A percentile compares a stretch with the other conserved stretches of the same genome.
Conservation (phyloP, 2,888 invertebrate species). For the Rhingia rostrata region DNA sequence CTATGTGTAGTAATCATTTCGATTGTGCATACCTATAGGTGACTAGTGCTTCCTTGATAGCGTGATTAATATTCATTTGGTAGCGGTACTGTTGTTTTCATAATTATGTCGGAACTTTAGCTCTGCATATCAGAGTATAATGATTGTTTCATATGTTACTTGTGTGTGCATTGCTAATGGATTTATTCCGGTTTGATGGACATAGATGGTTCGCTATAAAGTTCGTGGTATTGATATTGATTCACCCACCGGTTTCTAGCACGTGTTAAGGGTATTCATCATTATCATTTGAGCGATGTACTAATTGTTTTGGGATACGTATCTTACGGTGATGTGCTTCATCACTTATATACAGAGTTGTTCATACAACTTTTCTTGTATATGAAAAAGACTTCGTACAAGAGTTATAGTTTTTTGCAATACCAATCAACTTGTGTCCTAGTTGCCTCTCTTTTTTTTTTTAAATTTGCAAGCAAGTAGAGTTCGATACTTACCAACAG, state of each 20-base stretch:
- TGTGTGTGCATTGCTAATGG: conserved; percentile 5
- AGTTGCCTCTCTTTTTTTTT: too few species aligned
- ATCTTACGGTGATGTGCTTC: too few species aligned
- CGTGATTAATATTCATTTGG: conserved; percentile 29
- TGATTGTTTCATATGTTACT: neutral
- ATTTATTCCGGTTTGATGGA: conserved; percentile 9
- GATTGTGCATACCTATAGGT: conserved; percentile 25
- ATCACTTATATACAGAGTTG: neutral
- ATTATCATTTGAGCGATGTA: neutral
- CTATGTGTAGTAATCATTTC: neutral
- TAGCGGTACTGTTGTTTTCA: neutral
- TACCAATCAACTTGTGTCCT: too few species aligned
- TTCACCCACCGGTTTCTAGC: conserved; percentile 24
- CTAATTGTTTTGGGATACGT: neutral
- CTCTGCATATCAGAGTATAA: conserved; percentile 6
- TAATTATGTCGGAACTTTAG: conserved; percentile 8
- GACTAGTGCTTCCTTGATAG: conserved; percentile 41
- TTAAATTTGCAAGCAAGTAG: too few species aligned
- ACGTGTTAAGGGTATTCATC: conserved; percentile 7
- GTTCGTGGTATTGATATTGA: conserved; percentile 19
- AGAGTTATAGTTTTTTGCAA: too few species aligned
- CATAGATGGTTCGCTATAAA: neutral
- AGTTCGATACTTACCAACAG: too few species aligned
- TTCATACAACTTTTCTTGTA: neutral
- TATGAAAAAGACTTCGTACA: too few species aligned